Conservation (phyloP, 2,888 invertebrate species). For the Callyntrura sp. region DNA sequence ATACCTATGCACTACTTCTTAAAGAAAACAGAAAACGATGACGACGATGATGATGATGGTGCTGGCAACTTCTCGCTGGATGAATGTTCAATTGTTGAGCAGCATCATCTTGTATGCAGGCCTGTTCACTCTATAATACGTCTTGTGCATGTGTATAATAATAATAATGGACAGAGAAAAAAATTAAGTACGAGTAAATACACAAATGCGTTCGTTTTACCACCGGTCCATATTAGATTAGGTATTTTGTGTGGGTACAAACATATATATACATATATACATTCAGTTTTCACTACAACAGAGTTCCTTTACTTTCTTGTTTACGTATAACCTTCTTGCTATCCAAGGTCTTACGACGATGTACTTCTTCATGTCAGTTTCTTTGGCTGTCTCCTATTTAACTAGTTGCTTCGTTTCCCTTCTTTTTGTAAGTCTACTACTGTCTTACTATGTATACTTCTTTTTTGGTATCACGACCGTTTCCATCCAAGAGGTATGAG, state of each 20-base stretch:
- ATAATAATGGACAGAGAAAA: neutral
- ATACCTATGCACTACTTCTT: conserved; percentile 68
- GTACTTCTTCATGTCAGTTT: conserved; percentile 68
- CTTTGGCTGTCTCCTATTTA: conserved; percentile 53
- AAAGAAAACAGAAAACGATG: conserved; percentile 57
- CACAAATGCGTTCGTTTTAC: conserved; percentile 20
- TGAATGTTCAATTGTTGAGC: conserved; percentile 49
- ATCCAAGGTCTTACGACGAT: conserved; percentile 69
- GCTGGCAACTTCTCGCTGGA: conserved; percentile 51
- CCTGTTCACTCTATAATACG: conserved; percentile 34
- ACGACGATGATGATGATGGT: conserved; percentile 42
- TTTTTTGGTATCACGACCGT: neutral
- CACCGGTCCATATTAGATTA: conserved; percentile 46
- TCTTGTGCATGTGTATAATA: neutral
- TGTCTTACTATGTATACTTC: neutral
- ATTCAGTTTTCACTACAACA: conserved; percentile 56
- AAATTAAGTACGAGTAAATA: conserved; percentile 27
- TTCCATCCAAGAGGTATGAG: conserved; percentile 17
- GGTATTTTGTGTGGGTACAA: no score
- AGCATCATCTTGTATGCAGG: conserved; percentile 47
- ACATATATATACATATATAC: no score
- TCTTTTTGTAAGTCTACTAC: conserved; percentile 44
- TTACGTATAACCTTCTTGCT: conserved; percentile 68
- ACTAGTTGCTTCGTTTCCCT: conserved; percentile 58
- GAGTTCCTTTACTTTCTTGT: conserved; percentile 57